Conservation (phyloP, 2,888 invertebrate species). For the Exocentrus adspersus region DNA sequence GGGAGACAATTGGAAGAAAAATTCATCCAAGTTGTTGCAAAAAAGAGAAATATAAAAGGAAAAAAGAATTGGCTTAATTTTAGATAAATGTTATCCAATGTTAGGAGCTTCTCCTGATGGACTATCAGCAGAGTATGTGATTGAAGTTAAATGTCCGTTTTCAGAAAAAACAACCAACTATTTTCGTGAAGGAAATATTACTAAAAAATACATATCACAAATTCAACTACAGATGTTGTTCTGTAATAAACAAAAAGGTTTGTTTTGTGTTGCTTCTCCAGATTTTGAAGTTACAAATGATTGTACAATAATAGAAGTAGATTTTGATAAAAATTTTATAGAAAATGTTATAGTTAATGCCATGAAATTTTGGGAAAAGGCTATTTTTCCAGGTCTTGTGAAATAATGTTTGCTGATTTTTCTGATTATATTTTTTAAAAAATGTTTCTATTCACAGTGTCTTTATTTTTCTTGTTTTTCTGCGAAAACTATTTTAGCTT, state of each 20-base stretch:
- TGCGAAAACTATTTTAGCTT: not conserved
- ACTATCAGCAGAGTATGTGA: not conserved
- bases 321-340: not conserved
- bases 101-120: not conserved
- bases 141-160: too few species aligned
- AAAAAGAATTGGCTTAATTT: too few species aligned
- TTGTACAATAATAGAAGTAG: not conserved
- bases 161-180: not conserved
- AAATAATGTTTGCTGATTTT: not conserved
- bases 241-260: too few species aligned
- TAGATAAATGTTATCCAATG: not conserved
- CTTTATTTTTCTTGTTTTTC: not conserved
- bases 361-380: slow-evolving; percentile 2
- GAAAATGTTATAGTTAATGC: not conserved
- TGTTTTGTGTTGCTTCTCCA: slow-evolving; percentile 9
- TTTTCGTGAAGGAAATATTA: not conserved
- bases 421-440: not conserved
- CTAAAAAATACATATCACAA: too few species aligned
- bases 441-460: not conserved
- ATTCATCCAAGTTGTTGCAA: not conserved
- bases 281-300: not conserved
- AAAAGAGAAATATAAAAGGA: too few species aligned
- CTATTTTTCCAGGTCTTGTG: not conserved
- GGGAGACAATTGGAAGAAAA: not conserved
- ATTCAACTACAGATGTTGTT: too few species aligned